Evolutionary conservation across 1,140 invertebrate species (phyloP).

Genomic region (Dinothrombium tinctorium): DNA sequence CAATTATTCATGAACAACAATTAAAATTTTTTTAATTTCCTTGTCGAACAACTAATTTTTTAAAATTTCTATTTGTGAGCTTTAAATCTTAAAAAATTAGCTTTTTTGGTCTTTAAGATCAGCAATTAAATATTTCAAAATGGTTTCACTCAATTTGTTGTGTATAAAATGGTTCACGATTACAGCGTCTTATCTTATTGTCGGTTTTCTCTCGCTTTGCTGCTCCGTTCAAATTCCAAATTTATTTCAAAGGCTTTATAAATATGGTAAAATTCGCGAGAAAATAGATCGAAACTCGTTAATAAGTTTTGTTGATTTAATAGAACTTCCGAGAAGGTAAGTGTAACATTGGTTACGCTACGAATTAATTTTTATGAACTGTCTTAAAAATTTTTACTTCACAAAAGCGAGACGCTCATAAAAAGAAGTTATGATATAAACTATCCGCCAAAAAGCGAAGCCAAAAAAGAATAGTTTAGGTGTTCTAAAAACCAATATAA

Average conservation of each 20-base stretch:
- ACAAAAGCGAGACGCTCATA: background rate
- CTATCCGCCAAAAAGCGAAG: too few relatives aligned
- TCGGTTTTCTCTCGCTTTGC: slow-evolving; percentile 6
- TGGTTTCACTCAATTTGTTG: slow-evolving; percentile 2
- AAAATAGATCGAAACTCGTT: background rate
- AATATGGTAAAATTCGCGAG: slow-evolving; percentile 10
- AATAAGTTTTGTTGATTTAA: background rate
- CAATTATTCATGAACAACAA: too few relatives aligned
- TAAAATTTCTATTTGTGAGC: too few relatives aligned
- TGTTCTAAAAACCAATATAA: too few relatives aligned
- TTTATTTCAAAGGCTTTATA: slow-evolving; percentile 4
- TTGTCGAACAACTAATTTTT: too few relatives aligned
- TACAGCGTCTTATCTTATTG: background rate
- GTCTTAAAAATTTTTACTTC: background rate
- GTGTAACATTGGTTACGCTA: too few relatives aligned
- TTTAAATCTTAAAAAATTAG: too few relatives aligned
- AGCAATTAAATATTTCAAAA: too few relatives aligned
- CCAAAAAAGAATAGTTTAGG: too few relatives aligned
- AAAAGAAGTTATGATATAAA: background rate
- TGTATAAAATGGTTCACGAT: slow-evolving; percentile 4
- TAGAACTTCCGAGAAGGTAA: slow-evolving; percentile 6
- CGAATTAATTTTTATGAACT: too few relatives aligned
- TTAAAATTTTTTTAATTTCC: too few relatives aligned
- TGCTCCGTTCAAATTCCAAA: slow-evolving; percentile 1
- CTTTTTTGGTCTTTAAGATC: too few relatives aligned